Evolutionary conservation across 2,113 vertebrate genomes (phyloP).

Genomic region (Pachypanchax playfairii): DNA sequence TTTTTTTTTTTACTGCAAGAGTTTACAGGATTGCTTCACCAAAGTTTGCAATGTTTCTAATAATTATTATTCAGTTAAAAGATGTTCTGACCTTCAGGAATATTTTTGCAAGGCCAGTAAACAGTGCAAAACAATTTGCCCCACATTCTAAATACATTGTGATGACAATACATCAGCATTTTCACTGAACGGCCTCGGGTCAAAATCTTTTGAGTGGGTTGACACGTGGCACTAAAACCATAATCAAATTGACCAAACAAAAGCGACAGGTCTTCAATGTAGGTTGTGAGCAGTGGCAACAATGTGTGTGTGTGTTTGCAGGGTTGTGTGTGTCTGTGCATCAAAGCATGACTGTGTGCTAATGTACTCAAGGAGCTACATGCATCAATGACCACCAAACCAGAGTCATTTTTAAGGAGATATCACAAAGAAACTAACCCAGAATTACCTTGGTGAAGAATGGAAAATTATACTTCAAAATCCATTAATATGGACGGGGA

Average conservation of each 20-base stretch:
- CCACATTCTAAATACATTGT: constrained; percentile 51
- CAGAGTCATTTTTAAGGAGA: constrained; percentile 54
- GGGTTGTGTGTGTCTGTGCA: background rate
- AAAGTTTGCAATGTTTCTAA: too few relatives aligned
- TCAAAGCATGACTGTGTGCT: constrained; percentile 23
- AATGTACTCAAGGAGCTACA: constrained; percentile 50
- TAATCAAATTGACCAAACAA: constrained; percentile 61
- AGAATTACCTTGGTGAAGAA: constrained; percentile 41
- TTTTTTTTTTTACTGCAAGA: background rate
- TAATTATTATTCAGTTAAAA: constrained; percentile 14
- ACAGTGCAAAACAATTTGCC: constrained; percentile 35
- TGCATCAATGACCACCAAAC: constrained; percentile 52
- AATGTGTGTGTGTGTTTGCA: constrained; percentile 8
- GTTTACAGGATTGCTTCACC: too few relatives aligned
- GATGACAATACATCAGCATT: constrained; percentile 63
- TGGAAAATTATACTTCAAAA: constrained; percentile 44
- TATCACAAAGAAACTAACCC: constrained; percentile 40
- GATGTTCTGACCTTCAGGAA: constrained; percentile 46
- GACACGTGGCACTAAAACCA: constrained; percentile 57
- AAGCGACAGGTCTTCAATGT: constrained; percentile 53
- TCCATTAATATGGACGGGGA: constrained; percentile 56
- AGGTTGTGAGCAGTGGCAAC: constrained; percentile 51
- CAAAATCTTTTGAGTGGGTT: constrained; percentile 56
- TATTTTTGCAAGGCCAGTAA: background rate
- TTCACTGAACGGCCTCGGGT: constrained; percentile 63